Evolutionary conservation across 2,797 vertebrate species (phyloP).

Genomic region (Yasuhikotakia modesta): DNA sequence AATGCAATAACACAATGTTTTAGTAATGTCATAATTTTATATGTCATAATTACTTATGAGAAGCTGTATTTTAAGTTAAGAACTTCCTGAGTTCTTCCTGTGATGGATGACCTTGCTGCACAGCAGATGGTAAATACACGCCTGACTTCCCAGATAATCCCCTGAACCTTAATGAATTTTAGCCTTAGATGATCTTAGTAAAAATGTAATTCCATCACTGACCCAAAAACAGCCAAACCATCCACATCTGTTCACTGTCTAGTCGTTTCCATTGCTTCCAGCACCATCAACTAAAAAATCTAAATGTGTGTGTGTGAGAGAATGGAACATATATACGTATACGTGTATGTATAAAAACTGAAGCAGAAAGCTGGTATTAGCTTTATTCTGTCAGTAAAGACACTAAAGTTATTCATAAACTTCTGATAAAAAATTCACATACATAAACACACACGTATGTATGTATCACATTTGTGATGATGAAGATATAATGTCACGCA

Average conservation of each 20-base stretch:
- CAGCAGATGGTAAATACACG: conserved; percentile 56
- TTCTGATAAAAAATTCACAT: neutral
- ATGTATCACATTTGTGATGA: neutral
- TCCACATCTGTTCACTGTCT: conserved; percentile 40
- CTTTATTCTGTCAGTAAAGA: neutral
- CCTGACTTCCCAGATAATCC: conserved; percentile 56
- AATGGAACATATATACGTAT: too few relatives aligned
- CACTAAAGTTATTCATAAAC: neutral
- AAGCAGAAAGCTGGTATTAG: too few relatives aligned
- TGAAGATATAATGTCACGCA: conserved; percentile 7
- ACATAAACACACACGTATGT: too few relatives aligned
- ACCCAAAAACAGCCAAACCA: conserved; percentile 45
- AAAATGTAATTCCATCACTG: conserved; percentile 46
- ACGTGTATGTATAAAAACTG: too few relatives aligned
- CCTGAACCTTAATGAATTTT: conserved; percentile 52
- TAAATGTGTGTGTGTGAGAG: too few relatives aligned
- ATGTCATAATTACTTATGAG: conserved; percentile 10
- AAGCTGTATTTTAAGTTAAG: neutral
- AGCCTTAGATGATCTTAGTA: conserved; percentile 43
- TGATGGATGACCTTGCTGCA: conserved; percentile 31
- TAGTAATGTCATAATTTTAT: conserved; percentile 28
- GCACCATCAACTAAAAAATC: conserved; percentile 14
- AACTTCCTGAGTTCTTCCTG: neutral
- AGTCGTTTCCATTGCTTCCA: conserved; percentile 6
- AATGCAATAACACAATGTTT: neutral